These are phyloP conservation scores for Protosalanx chinensis DNA, from an alignment of 2,797 vertebrate genomes.

Conservation along the genomic window DNA sequence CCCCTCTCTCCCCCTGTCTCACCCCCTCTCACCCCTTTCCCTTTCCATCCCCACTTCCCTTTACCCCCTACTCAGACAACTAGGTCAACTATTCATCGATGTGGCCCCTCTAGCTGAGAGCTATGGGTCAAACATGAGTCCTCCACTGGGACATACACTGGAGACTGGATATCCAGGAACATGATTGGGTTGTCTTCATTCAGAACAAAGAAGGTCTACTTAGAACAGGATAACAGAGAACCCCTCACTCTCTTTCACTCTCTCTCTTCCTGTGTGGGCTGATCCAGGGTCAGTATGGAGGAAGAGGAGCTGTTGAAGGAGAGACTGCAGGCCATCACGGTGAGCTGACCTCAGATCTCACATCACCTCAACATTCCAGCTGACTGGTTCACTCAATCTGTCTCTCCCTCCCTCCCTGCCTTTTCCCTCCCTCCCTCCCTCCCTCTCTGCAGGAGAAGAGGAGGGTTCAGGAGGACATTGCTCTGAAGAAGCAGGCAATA, in stretches of 20 bases:
- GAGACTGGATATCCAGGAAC: too few species aligned
- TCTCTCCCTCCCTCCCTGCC: background rate
- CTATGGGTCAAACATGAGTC: too few species aligned
- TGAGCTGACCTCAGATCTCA: constrained; percentile 58
- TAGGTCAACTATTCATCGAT: background rate
- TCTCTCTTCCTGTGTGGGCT: background rate
- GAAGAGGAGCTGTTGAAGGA: constrained; percentile 84
- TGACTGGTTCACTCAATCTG: background rate
- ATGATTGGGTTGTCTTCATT: too few species aligned
- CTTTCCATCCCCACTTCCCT: background rate
- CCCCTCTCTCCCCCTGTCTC: background rate
- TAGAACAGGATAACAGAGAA: too few species aligned
- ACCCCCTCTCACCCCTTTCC: background rate
- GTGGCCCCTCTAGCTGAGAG: background rate
- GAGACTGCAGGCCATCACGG: constrained; percentile 90
- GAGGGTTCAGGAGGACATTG: constrained; percentile 82
- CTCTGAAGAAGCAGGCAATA: constrained; percentile 78
- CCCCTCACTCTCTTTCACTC: constrained; percentile 5
- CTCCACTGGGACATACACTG: too few species aligned
- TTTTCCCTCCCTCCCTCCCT: background rate
- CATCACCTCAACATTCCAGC: background rate
- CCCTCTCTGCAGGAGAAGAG: constrained; percentile 78
- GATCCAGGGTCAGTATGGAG: constrained; percentile 77
- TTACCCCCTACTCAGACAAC: constrained; percentile 20
- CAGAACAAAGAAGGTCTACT: too few species aligned